A percentile compares a stretch with the other conserved stretches of the same genome.
Evolutionary conservation across 2,113 vertebrate genomes (phyloP).

Genomic region (Melanerpes formicivorus): DNA sequence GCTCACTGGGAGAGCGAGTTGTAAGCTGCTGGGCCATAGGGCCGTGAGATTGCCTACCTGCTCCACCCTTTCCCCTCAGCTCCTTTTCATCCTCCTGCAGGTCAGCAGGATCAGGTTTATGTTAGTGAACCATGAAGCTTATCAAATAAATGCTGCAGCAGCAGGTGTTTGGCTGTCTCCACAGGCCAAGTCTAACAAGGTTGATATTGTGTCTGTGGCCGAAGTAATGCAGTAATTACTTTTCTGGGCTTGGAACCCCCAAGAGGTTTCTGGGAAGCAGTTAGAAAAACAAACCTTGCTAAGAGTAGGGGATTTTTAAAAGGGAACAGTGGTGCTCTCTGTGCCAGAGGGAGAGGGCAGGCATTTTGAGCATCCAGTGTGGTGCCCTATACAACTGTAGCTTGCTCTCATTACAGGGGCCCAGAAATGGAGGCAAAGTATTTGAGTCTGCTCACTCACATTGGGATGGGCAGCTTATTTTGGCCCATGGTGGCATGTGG

Average conservation of each 20-base stretch:
- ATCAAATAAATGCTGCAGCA: slow-evolving; percentile 74
- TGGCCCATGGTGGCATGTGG: slow-evolving; percentile 34
- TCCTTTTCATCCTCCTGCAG: slow-evolving; percentile 74
- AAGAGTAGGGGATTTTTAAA: slow-evolving; percentile 64
- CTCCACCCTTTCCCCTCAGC: neutral
- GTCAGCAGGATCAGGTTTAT: slow-evolving; percentile 74
- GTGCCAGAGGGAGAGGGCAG: slow-evolving; percentile 23
- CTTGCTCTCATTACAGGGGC: neutral
- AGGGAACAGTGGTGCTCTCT: slow-evolving; percentile 50
- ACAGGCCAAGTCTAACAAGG: slow-evolving; percentile 66
- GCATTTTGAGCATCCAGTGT: neutral
- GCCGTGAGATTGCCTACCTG: slow-evolving; percentile 50
- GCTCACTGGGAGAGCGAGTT: slow-evolving; percentile 16
- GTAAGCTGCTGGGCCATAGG: neutral
- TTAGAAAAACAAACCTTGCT: slow-evolving; percentile 69
- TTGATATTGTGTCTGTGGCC: slow-evolving; percentile 65
- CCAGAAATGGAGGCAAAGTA: slow-evolving; percentile 43
- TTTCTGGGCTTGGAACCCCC: slow-evolving; percentile 65
- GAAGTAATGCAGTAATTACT: slow-evolving; percentile 59
- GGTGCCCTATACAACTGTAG: neutral
- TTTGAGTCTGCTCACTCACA: slow-evolving; percentile 43
- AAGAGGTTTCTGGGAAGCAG: slow-evolving; percentile 71
- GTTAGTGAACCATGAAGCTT: slow-evolving; percentile 70
- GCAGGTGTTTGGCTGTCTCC: slow-evolving; percentile 73
- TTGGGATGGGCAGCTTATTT: slow-evolving; percentile 64